Evolutionary conservation across 2,797 vertebrate genomes (phyloP), one percentile per base, ranked within the genome.

Genomic region (Picus viridis): DNA sequence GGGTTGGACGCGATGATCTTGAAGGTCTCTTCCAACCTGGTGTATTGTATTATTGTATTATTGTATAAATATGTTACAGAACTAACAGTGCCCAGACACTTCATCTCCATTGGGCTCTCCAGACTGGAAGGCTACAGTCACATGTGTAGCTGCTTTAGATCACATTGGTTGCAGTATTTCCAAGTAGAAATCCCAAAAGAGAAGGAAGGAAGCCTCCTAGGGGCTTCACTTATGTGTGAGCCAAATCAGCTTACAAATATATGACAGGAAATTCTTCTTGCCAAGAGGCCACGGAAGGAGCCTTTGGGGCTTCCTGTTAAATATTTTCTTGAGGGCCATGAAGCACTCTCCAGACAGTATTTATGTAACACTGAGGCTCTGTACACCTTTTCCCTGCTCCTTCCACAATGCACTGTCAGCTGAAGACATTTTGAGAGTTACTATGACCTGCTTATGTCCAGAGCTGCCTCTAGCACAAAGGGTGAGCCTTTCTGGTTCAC

Each of bases 221-320:
- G 36, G 32, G 1, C 36, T 88, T 79, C 51, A 62, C 17, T 88
- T 86, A 47, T 36, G 22, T 74, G 62, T 49, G 10, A 84, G 72
- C 23, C 54, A 71, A 62, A 27, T 61, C 64, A 65, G 26, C 9
- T 83, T 83, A 80, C 16, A 88, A 76, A 76, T 92, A 43, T 22
- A 88, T 3, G 13, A 79, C 77, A 92, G 56, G 68, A 92, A 90
- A 85, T 90, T 83, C 51, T 78, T 91, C 49, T 74, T 79, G 22
- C 41, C 62, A 72, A 67, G 36, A 77, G 5, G 12, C 58, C 71
- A 79, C n/a, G 34, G 39, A 90, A 72, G 68, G 32, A 92, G 51
- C 20, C 69, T 16, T 58, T 86, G 29, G 3, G 9, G 20, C 56
- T 93, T 94, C 51, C 75, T 62, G 75, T 86, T 59, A 56, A 89